phyloP scores from a whole-genome alignment of 2,113 vertebrate species.

The Hassar affinis region DNA sequence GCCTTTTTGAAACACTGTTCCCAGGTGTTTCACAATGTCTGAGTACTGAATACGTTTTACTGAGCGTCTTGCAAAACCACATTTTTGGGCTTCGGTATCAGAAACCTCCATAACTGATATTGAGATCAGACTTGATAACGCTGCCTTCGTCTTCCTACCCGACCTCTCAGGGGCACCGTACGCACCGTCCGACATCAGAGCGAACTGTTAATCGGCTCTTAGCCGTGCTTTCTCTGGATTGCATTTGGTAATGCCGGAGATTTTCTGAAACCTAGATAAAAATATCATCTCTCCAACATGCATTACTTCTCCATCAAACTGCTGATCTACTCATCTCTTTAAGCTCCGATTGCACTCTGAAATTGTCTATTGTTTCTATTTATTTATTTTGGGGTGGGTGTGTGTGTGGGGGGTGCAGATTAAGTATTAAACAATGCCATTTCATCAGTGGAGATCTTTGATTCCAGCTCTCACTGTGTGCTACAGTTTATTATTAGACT shows the following conservation, averaged over 20 bases:
- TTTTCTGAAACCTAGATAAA: background rate
- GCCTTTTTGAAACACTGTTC: too few species aligned
- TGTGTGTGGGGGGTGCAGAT: too few species aligned
- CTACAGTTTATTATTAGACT: background rate
- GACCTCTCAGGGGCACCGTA: background rate
- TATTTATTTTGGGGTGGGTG: background rate
- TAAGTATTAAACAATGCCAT: background rate
- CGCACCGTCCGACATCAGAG: background rate
- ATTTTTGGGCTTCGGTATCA: background rate
- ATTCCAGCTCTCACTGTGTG: background rate
- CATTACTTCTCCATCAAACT: background rate
- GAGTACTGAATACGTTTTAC: too few species aligned
- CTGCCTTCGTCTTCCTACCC: background rate
- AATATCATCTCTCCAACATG: background rate
- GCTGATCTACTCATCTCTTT: background rate
- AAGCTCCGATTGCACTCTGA: background rate
- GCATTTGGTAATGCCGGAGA: background rate
- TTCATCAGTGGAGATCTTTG: slow-evolving; percentile 5
- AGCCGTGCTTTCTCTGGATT: background rate
- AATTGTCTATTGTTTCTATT: background rate
- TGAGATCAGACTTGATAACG: background rate
- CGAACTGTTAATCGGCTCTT: background rate
- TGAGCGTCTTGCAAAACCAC: too few species aligned
- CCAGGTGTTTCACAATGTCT: too few species aligned
- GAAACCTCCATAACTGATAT: background rate